A percentile compares a stretch with the other conserved stretches of the same genome.
These are phyloP conservation scores for Amorpha juglandis DNA, from an alignment of 2,888 invertebrate genomes.

Conservation along the genomic window DNA sequence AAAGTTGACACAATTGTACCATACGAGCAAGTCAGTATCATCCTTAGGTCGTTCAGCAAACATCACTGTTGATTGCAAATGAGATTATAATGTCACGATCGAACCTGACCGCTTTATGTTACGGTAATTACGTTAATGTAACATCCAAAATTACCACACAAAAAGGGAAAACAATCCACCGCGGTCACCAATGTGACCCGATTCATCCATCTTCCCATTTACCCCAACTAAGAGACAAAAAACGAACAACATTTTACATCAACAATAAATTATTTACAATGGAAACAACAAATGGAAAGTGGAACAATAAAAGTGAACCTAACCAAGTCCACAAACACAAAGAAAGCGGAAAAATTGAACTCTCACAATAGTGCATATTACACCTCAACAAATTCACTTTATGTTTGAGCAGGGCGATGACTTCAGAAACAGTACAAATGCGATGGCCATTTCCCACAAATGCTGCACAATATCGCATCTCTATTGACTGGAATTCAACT, in stretches of 20 bases:
- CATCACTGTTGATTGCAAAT: constrained; percentile 56
- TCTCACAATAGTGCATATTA: constrained; percentile 58
- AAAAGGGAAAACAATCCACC: constrained; percentile 34
- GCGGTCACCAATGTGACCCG: constrained; percentile 24
- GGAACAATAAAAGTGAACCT: background rate
- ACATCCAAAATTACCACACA: constrained; percentile 24
- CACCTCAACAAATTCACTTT: constrained; percentile 63
- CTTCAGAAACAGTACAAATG: constrained; percentile 61
- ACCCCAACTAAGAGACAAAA: background rate
- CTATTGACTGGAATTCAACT: constrained; percentile 67
- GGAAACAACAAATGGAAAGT: constrained; percentile 1
- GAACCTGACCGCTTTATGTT: constrained; percentile 44
- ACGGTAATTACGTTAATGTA: constrained; percentile 42
- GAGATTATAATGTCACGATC: constrained; percentile 54
- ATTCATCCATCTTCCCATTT: constrained; percentile 17
- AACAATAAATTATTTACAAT: background rate
- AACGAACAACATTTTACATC: background rate
- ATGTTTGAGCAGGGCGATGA: constrained; percentile 49
- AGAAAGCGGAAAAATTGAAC: constrained; percentile 49
- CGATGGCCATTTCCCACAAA: constrained; percentile 68
- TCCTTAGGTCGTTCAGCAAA: constrained; percentile 40
- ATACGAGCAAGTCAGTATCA: constrained; percentile 43
- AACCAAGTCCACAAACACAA: constrained; percentile 42
- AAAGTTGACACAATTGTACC: background rate
- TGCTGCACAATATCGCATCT: constrained; percentile 67